Base-by-base conservation (phyloP, 2,113 vertebrate genomes). In the Tyto alba region DNA sequence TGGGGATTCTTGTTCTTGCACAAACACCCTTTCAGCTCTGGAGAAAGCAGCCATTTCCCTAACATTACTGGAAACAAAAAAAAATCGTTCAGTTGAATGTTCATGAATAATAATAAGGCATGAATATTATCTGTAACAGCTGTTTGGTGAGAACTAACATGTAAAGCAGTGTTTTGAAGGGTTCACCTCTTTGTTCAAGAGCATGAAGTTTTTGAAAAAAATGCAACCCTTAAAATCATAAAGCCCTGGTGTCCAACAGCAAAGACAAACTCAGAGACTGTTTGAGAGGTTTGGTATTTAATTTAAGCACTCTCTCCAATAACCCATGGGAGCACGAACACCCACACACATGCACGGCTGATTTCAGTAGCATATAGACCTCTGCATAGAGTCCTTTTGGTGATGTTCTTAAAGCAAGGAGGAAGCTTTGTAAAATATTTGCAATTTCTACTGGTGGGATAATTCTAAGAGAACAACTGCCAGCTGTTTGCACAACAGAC, bases 41-140 rank as follows among this genome's bases (percentile, higher is more conserved):
- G 92, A 90, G 79, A 94, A 94, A 92, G 93, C 63, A 88, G 47
- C 85, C 23, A 6, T 86, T 94, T 94, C 72, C 75, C 63, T 85
- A 83, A 80, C 88, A 74, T 88, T 90, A 92, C 52, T 62, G 78
- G 74, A 72, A 93, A 94, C 89, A 89, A 95, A 93, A 95, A 93
- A 75, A 86, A 71, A 53, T 25, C 13, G 48, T 85, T 96, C 78
- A 45, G 62, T 82, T 76, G 91, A 62, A 71, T 1, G 1, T 75
- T 90, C 85, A 74, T 93, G 95, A 94, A 94, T 93, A 95, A 90
- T 87, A 82, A 89, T 89, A 50, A 88, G 90, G 45, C 63, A 30
- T 36, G 55, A 93, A 93, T 88, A 82, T 89, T 79, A 36, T 83
- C 55, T 88, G 57, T 38, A 83, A 30, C 92, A 95, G 92, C 93